Evolutionary conservation across 2,113 vertebrate genomes (phyloP).

Genomic region (Piliocolobus tephrosceles): DNA sequence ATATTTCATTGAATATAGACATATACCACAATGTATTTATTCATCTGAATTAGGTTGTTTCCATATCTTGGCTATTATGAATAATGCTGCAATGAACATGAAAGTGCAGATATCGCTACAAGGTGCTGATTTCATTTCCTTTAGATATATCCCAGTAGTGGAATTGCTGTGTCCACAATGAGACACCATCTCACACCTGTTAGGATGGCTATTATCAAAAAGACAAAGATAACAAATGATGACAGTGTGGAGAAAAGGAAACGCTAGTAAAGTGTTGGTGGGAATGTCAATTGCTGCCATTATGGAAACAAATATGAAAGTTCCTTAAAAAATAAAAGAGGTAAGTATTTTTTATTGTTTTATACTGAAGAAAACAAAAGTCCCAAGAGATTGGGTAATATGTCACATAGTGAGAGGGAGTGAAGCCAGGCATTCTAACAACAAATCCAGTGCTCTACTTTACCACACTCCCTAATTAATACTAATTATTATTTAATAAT

Average conservation of each 20-base stretch:
- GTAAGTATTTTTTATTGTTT: slow-evolving; percentile 8
- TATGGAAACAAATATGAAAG: background rate
- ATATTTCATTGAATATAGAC: background rate
- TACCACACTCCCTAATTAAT: background rate
- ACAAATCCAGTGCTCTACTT: background rate
- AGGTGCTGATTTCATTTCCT: background rate
- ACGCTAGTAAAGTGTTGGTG: background rate
- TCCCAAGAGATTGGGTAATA: background rate
- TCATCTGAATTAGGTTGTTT: background rate
- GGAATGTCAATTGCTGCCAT: background rate
- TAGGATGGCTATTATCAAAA: background rate
- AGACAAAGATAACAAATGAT: background rate
- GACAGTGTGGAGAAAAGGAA: background rate
- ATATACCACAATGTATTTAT: background rate
- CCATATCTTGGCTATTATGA: background rate
- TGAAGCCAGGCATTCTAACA: background rate
- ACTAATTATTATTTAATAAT: background rate
- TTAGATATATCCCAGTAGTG: background rate
- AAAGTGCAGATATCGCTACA: background rate
- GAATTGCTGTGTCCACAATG: background rate
- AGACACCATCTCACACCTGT: background rate
- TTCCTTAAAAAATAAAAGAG: background rate
- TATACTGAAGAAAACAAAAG: background rate
- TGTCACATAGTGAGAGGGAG: background rate
- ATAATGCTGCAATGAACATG: background rate